These are phyloP conservation scores for Malachius bipustulatus DNA, from an alignment of 2,888 invertebrate genomes.

Conservation along the genomic window DNA sequence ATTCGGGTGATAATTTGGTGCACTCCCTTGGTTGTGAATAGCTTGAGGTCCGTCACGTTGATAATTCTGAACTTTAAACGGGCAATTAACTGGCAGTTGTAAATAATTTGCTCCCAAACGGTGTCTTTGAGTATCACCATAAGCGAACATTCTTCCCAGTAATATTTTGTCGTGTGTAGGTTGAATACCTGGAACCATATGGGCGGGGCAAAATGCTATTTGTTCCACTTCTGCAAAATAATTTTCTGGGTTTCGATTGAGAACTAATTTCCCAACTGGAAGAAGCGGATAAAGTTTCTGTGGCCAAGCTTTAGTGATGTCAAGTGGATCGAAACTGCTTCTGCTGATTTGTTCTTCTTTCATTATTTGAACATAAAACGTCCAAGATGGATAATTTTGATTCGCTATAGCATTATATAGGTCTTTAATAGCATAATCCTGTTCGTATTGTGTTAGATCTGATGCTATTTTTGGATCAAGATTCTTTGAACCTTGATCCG, in stretches of 20 bases:
- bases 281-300: slow-evolving; percentile 73
- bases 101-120: slow-evolving; percentile 79
- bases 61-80: slow-evolving; percentile 64
- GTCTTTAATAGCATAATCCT: slow-evolving; percentile 78
- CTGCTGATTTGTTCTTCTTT: slow-evolving; percentile 70
- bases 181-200: slow-evolving; percentile 81
- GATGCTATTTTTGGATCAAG: slow-evolving; percentile 53
- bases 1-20: slow-evolving; percentile 92
- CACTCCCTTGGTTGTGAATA: slow-evolving; percentile 66
- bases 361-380: slow-evolving; percentile 69
- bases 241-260: slow-evolving; percentile 78
- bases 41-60: slow-evolving; percentile 77
- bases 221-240: slow-evolving; percentile 90
- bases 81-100: slow-evolving; percentile 88
- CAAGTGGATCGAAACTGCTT: slow-evolving; percentile 76
- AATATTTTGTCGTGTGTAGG: slow-evolving; percentile 86
- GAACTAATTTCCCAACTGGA: slow-evolving; percentile 68
- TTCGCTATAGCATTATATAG: slow-evolving; percentile 73
- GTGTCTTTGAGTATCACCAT: slow-evolving; percentile 80
- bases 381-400: slow-evolving; percentile 63
- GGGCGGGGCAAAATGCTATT: slow-evolving; percentile 75
- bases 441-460: slow-evolving; percentile 58
- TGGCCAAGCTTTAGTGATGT: slow-evolving; percentile 82
- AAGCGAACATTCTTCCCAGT: slow-evolving; percentile 71
- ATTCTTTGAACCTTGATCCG: slow-evolving; percentile 79